phyloP scores from a whole-genome alignment of 1,140 invertebrate species.

The Orchestia grillus region DNA sequence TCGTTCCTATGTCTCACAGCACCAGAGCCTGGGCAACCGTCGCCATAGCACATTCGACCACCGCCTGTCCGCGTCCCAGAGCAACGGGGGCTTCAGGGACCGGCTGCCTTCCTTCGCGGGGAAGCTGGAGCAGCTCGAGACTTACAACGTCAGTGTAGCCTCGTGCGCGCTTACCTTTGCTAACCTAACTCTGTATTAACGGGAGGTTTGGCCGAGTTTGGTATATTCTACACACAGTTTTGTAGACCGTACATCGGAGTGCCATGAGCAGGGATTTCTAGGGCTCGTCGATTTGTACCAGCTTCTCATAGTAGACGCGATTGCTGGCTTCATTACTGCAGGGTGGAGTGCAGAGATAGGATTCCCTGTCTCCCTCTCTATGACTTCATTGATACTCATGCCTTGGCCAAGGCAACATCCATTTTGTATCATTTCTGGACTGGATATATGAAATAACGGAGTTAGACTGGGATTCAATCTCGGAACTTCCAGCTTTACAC shows the following conservation, averaged over 20 bases:
- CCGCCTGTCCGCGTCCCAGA: conserved; percentile 25
- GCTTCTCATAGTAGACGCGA: neutral
- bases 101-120: conserved; percentile 53
- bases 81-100: conserved; percentile 61
- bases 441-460: neutral
- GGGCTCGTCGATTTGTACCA: neutral
- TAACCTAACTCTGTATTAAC: neutral
- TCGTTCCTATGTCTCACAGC: conserved; percentile 2
- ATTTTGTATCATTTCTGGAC: neutral
- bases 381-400: neutral
- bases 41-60: conserved; percentile 62
- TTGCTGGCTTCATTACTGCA: neutral
- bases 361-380: neutral
- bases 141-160: conserved; percentile 61
- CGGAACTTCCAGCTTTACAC: neutral
- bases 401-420: too few relatives aligned
- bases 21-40: conserved; percentile 61
- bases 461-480: neutral
- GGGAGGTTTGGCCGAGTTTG: neutral
- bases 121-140: conserved; percentile 58
- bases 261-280: neutral
- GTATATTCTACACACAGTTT: neutral
- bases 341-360: neutral
- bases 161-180: neutral
- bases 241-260: neutral